Evolutionary conservation across 1,140 invertebrate genomes (phyloP), one percentile per base, ranked within the genome.

Genomic region (Bombus picipes): DNA sequence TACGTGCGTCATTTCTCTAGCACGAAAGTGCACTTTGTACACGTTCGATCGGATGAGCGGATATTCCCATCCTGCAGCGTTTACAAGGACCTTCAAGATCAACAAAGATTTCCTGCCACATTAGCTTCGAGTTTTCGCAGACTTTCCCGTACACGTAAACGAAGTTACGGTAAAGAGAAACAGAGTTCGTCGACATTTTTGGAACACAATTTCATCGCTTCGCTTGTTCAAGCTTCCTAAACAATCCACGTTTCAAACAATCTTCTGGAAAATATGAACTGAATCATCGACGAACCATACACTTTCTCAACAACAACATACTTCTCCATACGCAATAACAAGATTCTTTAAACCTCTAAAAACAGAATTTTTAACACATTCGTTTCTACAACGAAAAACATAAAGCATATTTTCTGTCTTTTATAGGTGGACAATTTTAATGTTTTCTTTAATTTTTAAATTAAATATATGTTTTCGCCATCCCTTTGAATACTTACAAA

Each of bases 11-110:
- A 18, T n/a, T 75, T 6, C 22, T 53, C 32, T 28, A 28, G 22
- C 15, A 34, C 18, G n/a, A 37, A n/a, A 47, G 25, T 25, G 41
- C 74, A 59, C 76, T 32, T 62, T 25, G 41, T 81, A 66, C 47
- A 82, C 32, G 43, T 62, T 72, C 39, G 43, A 65, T 15, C 74
- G 37, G 10, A 15, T 25, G 59, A 59, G 34, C 59, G 68, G 65
- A 68, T 73, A 83, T 72, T 86, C 73, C 12, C 37, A 59, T 79
- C 34, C 65, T 68, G 43, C 28, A 22, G 37, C n/a, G 76, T 83
- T 78, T n/a, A 22, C 43, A 13, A 84, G 22, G 68, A 57, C 25
- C n/a, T 74, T 37, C n/a, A 34, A n/a, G 73, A 74, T 82, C 62
- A 39, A 62, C 68, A 32, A 4, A 32, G 66, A 59, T 72, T 59